Evolutionary conservation across 2,113 vertebrate species (phyloP).

Genomic region (Chamaetylas fuelleborni): DNA sequence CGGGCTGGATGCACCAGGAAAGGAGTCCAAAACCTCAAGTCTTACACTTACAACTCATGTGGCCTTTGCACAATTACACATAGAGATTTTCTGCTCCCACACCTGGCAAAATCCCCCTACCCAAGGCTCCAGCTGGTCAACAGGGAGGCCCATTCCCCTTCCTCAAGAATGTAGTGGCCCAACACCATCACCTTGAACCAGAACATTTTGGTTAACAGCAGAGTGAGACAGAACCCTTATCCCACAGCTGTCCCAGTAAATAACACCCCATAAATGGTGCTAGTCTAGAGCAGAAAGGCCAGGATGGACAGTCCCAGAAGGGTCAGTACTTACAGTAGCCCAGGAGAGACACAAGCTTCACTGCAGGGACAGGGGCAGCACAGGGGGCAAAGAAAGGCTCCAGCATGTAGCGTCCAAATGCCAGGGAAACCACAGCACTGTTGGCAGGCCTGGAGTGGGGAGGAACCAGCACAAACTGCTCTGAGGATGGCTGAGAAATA

Average conservation of each 20-base stretch:
- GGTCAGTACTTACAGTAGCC: slow-evolving; percentile 80
- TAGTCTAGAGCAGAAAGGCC: background rate
- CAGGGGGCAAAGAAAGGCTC: slow-evolving; percentile 85
- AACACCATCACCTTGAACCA: background rate
- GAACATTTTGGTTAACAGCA: background rate
- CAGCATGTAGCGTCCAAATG: slow-evolving; percentile 86
- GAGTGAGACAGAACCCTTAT: background rate
- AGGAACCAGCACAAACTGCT: background rate
- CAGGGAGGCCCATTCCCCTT: background rate
- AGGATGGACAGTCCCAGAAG: rapidly evolving
- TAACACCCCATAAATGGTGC: background rate
- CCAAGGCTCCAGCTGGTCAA: background rate
- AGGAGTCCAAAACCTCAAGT: background rate
- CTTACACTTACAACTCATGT: background rate
- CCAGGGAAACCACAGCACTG: slow-evolving; percentile 79
- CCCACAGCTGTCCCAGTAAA: background rate
- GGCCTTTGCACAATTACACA: background rate
- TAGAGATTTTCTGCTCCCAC: background rate
- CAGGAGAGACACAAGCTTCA: slow-evolving; percentile 81
- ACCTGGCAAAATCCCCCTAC: background rate
- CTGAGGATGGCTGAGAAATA: background rate
- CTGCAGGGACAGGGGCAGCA: slow-evolving; percentile 68
- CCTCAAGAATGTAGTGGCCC: background rate
- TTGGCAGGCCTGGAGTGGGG: slow-evolving; percentile 77
- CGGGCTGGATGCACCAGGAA: rapidly evolving